Percentiles rank a stretch among this genome's conserved stretches.
These are phyloP conservation scores for Cotesia glomerata DNA, from an alignment of 1,140 invertebrate genomes.

Conservation along the genomic window DNA sequence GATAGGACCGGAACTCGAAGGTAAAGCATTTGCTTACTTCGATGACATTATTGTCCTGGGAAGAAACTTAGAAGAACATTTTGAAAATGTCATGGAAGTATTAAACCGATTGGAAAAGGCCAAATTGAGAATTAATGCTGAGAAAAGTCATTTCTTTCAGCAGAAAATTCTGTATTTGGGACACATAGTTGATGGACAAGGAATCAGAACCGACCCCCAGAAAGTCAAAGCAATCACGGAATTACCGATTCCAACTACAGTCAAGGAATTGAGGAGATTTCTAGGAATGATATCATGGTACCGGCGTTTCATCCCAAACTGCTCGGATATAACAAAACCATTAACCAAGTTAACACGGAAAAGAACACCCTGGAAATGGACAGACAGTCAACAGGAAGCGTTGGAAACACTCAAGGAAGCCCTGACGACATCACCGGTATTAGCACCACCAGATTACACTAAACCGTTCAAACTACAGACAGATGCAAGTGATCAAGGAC, in stretches of 20 bases:
- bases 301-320: conserved; percentile 51
- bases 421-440: not conserved
- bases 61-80: conserved; percentile 23
- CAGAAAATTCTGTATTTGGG: conserved; percentile 40
- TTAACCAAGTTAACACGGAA: conserved; percentile 42
- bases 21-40: conserved; percentile 34
- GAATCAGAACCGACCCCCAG: conserved; percentile 39
- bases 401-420: not conserved
- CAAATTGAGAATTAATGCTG: conserved; percentile 35
- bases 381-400: conserved; percentile 19
- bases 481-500: conserved; percentile 43
- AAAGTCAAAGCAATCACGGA: conserved; percentile 39
- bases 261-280: conserved; percentile 42
- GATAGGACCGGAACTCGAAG: not conserved
- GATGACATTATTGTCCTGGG: conserved; percentile 35
- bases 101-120: conserved; percentile 33
- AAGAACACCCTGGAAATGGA: conserved; percentile 39
- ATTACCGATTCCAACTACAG: conserved; percentile 29
- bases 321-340: conserved; percentile 40
- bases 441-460: conserved; percentile 40
- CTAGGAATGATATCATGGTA: conserved; percentile 50
- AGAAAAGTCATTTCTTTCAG: conserved; percentile 41
- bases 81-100: conserved; percentile 31
- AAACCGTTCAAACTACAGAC: conserved; percentile 40
- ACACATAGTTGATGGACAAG: conserved; percentile 36